phyloP scores from a whole-genome alignment of 2,797 vertebrate genomes.

The Xenops minutus region DNA sequence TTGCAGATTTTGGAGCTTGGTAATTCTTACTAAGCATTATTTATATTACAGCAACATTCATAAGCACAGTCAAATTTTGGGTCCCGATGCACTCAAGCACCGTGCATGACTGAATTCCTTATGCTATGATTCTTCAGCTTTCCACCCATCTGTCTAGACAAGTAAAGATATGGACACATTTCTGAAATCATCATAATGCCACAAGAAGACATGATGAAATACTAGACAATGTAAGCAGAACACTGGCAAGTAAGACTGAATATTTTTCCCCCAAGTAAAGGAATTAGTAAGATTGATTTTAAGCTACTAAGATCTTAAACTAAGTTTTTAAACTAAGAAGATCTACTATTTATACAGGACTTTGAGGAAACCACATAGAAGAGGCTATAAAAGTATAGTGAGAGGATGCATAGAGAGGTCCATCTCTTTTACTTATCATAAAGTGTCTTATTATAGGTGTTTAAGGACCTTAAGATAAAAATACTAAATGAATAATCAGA shows the following conservation, averaged over 20 bases:
- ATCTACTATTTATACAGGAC: background rate
- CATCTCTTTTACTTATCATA: background rate
- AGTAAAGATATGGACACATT: background rate
- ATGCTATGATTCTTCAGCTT: background rate
- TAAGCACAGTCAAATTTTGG: background rate
- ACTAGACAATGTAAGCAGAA: background rate
- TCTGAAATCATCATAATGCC: background rate
- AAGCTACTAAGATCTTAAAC: no score
- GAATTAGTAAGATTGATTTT: background rate
- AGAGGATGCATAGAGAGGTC: background rate
- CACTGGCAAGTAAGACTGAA: background rate
- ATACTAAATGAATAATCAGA: background rate
- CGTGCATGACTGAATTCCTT: background rate
- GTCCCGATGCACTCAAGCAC: background rate
- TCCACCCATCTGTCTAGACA: constrained; percentile 7
- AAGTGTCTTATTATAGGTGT: background rate
- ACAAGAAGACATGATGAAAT: background rate
- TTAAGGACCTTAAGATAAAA: background rate
- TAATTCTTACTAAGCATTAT: background rate
- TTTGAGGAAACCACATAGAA: background rate
- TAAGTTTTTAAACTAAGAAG: background rate
- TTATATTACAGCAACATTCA: background rate
- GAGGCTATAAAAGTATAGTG: background rate
- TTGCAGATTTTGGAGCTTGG: background rate
- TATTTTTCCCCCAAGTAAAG: background rate